Evolutionary conservation across 2,113 vertebrate species (phyloP).

Genomic region (Lepisosteus osseus): DNA sequence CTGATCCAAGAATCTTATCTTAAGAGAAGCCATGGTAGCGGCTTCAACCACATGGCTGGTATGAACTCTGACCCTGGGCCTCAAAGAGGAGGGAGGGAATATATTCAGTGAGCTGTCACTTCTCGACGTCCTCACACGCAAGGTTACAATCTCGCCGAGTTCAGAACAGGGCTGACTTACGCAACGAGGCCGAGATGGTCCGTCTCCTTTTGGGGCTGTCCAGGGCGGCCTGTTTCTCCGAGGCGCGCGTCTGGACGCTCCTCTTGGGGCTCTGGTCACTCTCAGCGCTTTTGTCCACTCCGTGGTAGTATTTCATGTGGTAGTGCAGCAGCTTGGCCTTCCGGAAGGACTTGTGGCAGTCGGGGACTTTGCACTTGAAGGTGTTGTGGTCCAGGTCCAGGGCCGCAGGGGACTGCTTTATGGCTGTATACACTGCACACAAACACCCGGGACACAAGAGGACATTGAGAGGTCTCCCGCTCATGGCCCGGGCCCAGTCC

Average conservation of each 20-base stretch:
- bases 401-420: slow-evolving; percentile 77
- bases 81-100: too few relatives aligned
- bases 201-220: slow-evolving; percentile 75
- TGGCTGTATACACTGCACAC: slow-evolving; percentile 80
- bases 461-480: background rate
- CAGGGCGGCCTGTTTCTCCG: slow-evolving; percentile 63
- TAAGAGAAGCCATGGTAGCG: too few relatives aligned
- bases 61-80: too few relatives aligned
- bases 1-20: too few relatives aligned
- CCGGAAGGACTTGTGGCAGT: slow-evolving; percentile 91
- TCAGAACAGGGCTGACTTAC: slow-evolving; percentile 61
- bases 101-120: too few relatives aligned
- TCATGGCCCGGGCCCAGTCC: too few relatives aligned
- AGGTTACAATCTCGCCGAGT: too few relatives aligned
- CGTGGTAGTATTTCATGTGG: slow-evolving; percentile 97
- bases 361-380: slow-evolving; percentile 85
- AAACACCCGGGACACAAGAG: background rate
- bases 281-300: slow-evolving; percentile 79
- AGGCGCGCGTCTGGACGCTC: slow-evolving; percentile 76
- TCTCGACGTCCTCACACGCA: too few relatives aligned
- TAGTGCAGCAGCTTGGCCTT: slow-evolving; percentile 92
- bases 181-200: slow-evolving; percentile 72
- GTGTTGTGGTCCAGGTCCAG: slow-evolving; percentile 89
- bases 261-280: slow-evolving; percentile 70
- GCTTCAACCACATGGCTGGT: too few relatives aligned